A percentile compares a stretch with the other conserved stretches of the same genome.
Evolutionary conservation across 1,140 invertebrate genomes (phyloP).

Genomic region (Eumaeus atala): DNA sequence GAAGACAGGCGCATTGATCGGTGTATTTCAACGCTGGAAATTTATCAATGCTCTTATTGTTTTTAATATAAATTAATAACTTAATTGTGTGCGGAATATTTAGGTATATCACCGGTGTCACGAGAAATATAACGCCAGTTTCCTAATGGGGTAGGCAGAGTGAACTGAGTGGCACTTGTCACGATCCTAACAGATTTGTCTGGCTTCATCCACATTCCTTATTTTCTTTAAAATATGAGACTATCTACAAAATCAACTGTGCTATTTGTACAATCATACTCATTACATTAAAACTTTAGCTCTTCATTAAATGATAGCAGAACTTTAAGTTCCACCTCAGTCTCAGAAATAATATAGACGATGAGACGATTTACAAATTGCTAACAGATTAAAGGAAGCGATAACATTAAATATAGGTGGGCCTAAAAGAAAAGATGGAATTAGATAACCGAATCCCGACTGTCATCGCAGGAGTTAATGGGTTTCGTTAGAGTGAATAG

Average conservation of each 20-base stretch:
- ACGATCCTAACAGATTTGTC: too few species aligned
- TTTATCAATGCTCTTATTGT: slow-evolving; percentile 11
- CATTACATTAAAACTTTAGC: too few species aligned
- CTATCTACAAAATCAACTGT: too few species aligned
- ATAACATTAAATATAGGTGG: slow-evolving; percentile 40
- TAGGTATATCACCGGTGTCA: too few species aligned
- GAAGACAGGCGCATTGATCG: slow-evolving; percentile 52
- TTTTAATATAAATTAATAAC: too few species aligned
- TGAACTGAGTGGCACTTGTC: too few species aligned
- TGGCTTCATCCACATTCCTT: too few species aligned
- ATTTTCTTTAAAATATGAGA: too few species aligned
- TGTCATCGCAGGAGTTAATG: slow-evolving; percentile 63
- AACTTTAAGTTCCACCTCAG: slow-evolving; percentile 8
- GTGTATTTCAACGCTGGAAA: slow-evolving; percentile 37
- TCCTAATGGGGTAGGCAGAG: too few species aligned
- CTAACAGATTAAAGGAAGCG: slow-evolving; percentile 34
- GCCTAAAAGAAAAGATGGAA: slow-evolving; percentile 60
- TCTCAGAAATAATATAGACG: slow-evolving; percentile 12
- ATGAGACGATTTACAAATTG: slow-evolving; percentile 25
- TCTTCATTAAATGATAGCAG: background rate
- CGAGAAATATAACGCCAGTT: too few species aligned
- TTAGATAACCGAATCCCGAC: slow-evolving; percentile 62
- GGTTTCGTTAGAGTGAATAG: slow-evolving; percentile 28
- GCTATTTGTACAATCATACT: too few species aligned
- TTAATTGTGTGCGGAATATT: too few species aligned